Base-by-base conservation (phyloP, 2,888 invertebrate species). In the Drosophila hawaiiensis region DNA sequence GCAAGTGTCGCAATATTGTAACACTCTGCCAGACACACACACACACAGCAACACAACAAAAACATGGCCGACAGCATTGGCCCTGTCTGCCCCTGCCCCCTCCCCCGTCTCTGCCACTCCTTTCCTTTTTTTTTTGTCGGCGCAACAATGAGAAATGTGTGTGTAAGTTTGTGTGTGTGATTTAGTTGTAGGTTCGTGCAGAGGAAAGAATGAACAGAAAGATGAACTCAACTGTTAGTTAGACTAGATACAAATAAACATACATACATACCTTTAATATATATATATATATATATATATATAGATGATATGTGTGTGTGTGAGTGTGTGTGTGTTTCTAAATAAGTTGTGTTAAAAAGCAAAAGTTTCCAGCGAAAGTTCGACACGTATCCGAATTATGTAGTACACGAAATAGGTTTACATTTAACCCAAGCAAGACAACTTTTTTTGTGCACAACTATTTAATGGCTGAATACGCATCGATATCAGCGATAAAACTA, bases 1-100 rank as follows among this genome's bases (percentile, higher is more conserved):
- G 82, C 91, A 90, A 90, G 91, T 90, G 91, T 84, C 83, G 90
- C 84, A 82, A 79, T 81, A 80, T 84, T 89, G 85, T 70, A 84
- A 90, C 83, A 80, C 70, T 63, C 82, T 65, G 63, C 58, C 80
- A 80, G 74, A 80, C 82, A 77, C 39, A 56, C 31, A 29, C 31
- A 31, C 39, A 56, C 39, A 56, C 56, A 31, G 22, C 54, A 52
- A 62, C 65, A 68, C 78, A 78, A 72, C 80, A 76, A 70, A 39
- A 71, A 73, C 88, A 79, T 69, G 72, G 76, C 69, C 78, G 65
- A 68, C 71, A 68, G 79, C 79, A 35, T 64, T 67, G 65, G 74
- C 35, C 47, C 29, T 49, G 31, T n/a, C 47, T 29, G 29, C 3
- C 31, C 12, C 43, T 16, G 0, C 22, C 6, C n/a, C 47, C 22